Evolutionary conservation across 2,797 vertebrate species (phyloP).

Genomic region (Melanotaenia trifasciata): DNA sequence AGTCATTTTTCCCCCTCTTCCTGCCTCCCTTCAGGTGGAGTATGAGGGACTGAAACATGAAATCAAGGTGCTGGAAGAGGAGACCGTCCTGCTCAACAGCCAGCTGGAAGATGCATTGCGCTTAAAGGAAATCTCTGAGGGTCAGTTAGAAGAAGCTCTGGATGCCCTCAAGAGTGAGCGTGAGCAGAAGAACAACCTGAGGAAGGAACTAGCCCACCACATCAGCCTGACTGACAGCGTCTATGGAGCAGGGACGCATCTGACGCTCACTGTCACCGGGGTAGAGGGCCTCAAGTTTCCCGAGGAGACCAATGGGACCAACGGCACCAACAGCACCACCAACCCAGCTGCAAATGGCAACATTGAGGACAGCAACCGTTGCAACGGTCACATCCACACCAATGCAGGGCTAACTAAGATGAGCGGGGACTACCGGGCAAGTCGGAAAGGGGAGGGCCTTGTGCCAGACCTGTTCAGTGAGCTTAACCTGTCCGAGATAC

Average conservation of each 20-base stretch:
- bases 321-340: slow-evolving; percentile 40
- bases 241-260: slow-evolving; percentile 86
- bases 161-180: slow-evolving; percentile 95
- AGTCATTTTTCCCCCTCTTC: background rate
- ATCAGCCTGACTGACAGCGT: slow-evolving; percentile 92
- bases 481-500: slow-evolving; percentile 98
- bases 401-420: slow-evolving; percentile 84
- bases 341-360: slow-evolving; percentile 79
- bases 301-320: slow-evolving; percentile 83
- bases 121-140: slow-evolving; percentile 94
- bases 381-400: slow-evolving; percentile 89
- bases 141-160: slow-evolving; percentile 95
- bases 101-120: slow-evolving; percentile 96
- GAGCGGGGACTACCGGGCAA: slow-evolving; percentile 87
- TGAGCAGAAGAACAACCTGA: slow-evolving; percentile 95
- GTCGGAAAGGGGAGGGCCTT: slow-evolving; percentile 89
- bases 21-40: slow-evolving; percentile 87
- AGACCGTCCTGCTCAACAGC: slow-evolving; percentile 96
- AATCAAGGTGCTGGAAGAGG: slow-evolving; percentile 96
- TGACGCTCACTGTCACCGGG: slow-evolving; percentile 90
- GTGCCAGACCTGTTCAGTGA: slow-evolving; percentile 98
- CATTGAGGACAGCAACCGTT: slow-evolving; percentile 90
- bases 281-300: slow-evolving; percentile 94
- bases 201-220: slow-evolving; percentile 95
- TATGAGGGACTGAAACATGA: slow-evolving; percentile 98